These are phyloP conservation scores for Pycnomerus fuliginosus DNA, from an alignment of 2,888 invertebrate species.

Conservation along the genomic window DNA sequence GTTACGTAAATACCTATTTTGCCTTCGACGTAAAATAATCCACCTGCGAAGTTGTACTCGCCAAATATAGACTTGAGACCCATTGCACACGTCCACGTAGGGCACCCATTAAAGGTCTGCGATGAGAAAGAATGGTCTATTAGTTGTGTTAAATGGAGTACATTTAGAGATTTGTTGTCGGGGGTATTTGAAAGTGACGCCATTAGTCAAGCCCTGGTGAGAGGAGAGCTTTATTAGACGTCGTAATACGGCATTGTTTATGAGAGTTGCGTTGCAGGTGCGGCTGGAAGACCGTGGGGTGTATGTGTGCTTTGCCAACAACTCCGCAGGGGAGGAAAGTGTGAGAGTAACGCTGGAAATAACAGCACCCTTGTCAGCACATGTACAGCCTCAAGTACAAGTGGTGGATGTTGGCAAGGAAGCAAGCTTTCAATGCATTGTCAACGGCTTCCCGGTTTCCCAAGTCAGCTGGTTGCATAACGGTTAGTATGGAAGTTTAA, in stretches of 20 bases:
- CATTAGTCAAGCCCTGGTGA: conserved; percentile 13
- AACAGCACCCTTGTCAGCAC: conserved; percentile 77
- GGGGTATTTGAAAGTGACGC: conserved; percentile 13
- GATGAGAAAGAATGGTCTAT: too few species aligned
- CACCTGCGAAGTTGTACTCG: too few species aligned
- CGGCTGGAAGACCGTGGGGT: conserved; percentile 80
- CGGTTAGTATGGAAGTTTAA: conserved; percentile 49
- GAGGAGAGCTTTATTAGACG: conserved; percentile 15
- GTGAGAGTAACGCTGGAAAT: conserved; percentile 76
- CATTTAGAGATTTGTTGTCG: too few species aligned
- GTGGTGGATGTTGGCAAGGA: conserved; percentile 83
- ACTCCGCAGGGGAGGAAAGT: conserved; percentile 81
- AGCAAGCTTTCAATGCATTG: conserved; percentile 83
- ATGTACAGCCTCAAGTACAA: conserved; percentile 74
- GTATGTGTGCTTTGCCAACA: conserved; percentile 89
- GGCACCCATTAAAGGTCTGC: too few species aligned
- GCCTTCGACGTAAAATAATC: too few species aligned
- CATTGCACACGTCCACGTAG: too few species aligned
- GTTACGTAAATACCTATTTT: too few species aligned
- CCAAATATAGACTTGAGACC: too few species aligned
- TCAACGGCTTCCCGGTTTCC: conserved; percentile 82
- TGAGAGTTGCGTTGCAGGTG: conserved; percentile 38
- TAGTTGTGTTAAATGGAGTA: too few species aligned
- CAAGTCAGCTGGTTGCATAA: conserved; percentile 80
- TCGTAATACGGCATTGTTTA: conserved; percentile 11